Evolutionary conservation across 2,797 vertebrate species (phyloP).

Genomic region (Poeciliopsis turneri): DNA sequence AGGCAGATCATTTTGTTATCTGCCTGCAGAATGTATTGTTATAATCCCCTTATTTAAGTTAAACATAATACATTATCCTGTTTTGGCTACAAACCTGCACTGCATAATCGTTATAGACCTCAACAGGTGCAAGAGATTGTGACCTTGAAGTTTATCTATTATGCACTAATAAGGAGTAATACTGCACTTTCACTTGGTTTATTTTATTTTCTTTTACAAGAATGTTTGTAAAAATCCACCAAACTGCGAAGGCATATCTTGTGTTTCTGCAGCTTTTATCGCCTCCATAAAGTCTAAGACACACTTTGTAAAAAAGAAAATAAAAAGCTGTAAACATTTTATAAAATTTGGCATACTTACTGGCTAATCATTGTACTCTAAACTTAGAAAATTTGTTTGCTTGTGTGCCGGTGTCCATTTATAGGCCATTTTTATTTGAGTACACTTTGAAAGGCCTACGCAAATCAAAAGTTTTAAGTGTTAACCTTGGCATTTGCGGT

Average conservation of each 20-base stretch:
- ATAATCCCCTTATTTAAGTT: slow-evolving; percentile 1
- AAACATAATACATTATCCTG: slow-evolving; percentile 25
- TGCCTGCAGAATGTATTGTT: not conserved
- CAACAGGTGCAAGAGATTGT: not conserved
- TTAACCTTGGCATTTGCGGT: slow-evolving; percentile 59
- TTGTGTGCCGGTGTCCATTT: slow-evolving; percentile 1
- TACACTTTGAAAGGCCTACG: slow-evolving; percentile 58
- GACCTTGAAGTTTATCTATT: not conserved
- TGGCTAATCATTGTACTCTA: slow-evolving; percentile 9
- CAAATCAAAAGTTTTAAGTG: slow-evolving; percentile 69
- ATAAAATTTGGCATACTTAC: not conserved
- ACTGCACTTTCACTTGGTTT: not conserved
- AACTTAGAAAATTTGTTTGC: slow-evolving; percentile 50
- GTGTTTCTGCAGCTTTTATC: not conserved
- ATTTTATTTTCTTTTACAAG: not conserved
- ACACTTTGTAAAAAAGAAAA: not conserved
- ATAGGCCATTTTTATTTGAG: slow-evolving; percentile 57
- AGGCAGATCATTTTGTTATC: not conserved
- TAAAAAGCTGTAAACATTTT: not conserved
- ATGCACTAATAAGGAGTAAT: not conserved
- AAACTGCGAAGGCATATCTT: not conserved
- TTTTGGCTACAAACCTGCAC: slow-evolving; percentile 16
- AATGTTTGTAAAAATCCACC: not conserved
- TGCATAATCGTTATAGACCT: not conserved
- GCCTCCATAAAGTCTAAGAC: not conserved